These are phyloP conservation scores for Mamestra configurata DNA, from an alignment of 1,140 invertebrate species.

Conservation along the genomic window DNA sequence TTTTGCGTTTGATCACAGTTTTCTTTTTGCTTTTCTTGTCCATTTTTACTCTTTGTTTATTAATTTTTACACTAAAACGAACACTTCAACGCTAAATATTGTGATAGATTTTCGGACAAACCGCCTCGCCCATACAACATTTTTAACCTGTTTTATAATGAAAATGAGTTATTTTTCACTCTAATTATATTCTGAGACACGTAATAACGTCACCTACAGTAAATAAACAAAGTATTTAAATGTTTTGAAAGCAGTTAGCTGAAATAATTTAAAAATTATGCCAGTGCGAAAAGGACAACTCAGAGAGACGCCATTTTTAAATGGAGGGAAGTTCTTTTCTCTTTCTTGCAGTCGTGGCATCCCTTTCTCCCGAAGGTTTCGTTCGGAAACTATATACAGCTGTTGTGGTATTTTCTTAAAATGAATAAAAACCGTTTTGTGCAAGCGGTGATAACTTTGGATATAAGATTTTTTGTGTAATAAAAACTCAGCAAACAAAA, in stretches of 20 bases:
- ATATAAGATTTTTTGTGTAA: too few relatives aligned
- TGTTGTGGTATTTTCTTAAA: too few relatives aligned
- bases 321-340: conserved; percentile 30
- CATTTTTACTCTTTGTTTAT: conserved; percentile 75
- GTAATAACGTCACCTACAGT: conserved; percentile 11
- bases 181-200: background rate
- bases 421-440: too few relatives aligned
- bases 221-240: conserved; percentile 64
- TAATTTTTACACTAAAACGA: conserved; percentile 50
- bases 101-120: conserved; percentile 57
- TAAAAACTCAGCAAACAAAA: too few relatives aligned
- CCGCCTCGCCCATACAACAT: conserved; percentile 74
- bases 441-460: too few relatives aligned
- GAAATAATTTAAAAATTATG: conserved; percentile 64
- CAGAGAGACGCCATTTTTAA: conserved; percentile 83
- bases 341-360: conserved; percentile 30
- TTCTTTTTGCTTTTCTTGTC: conserved; percentile 87
- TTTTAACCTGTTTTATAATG: conserved; percentile 33
- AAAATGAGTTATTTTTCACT: background rate
- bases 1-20: conserved; percentile 86
- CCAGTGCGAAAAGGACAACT: conserved; percentile 85
- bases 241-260: conserved; percentile 73
- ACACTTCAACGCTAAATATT: conserved; percentile 60
- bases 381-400: conserved; percentile 50
- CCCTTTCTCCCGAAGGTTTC: conserved; percentile 32